These are phyloP conservation scores for Chaetoderma sp. DNA, from an alignment of 2,888 invertebrate genomes.

Conservation along the genomic window DNA sequence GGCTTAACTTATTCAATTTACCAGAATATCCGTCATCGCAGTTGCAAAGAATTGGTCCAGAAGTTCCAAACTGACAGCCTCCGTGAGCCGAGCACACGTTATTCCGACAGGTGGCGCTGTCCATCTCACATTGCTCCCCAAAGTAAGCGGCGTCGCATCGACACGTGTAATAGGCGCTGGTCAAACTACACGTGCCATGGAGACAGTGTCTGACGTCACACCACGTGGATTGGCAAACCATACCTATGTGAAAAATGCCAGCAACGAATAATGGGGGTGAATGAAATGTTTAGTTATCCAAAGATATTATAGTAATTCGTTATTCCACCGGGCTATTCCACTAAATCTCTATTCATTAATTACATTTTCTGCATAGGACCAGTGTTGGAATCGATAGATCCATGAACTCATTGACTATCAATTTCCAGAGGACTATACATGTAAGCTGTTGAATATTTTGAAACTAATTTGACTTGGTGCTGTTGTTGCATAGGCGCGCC, in stretches of 20 bases:
- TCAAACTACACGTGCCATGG: slow-evolving; percentile 77
- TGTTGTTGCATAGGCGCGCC: too few relatives aligned
- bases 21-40: slow-evolving; percentile 84
- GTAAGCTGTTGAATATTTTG: too few relatives aligned
- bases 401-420: too few relatives aligned
- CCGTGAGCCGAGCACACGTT: slow-evolving; percentile 83
- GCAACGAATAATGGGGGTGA: too few relatives aligned
- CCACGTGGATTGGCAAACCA: slow-evolving; percentile 81
- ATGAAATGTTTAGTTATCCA: too few relatives aligned
- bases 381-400: too few relatives aligned
- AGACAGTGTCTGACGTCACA: slow-evolving; percentile 80
- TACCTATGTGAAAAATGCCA: slow-evolving; percentile 73
- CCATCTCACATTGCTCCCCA: slow-evolving; percentile 77
- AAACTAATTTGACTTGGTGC: too few relatives aligned
- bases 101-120: slow-evolving; percentile 79
- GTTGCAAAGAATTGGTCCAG: slow-evolving; percentile 76
- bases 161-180: slow-evolving; percentile 72
- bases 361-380: too few relatives aligned
- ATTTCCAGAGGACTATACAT: too few relatives aligned
- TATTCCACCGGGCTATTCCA: too few relatives aligned
- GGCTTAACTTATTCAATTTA: slow-evolving; percentile 45
- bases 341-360: too few relatives aligned
- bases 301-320: too few relatives aligned
- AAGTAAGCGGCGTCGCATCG: slow-evolving; percentile 78
- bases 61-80: slow-evolving; percentile 75